A percentile compares a stretch with the other conserved stretches of the same genome.
These are phyloP conservation scores for Danionella dracula DNA, from an alignment of 2,797 vertebrate species.

Conservation along the genomic window DNA sequence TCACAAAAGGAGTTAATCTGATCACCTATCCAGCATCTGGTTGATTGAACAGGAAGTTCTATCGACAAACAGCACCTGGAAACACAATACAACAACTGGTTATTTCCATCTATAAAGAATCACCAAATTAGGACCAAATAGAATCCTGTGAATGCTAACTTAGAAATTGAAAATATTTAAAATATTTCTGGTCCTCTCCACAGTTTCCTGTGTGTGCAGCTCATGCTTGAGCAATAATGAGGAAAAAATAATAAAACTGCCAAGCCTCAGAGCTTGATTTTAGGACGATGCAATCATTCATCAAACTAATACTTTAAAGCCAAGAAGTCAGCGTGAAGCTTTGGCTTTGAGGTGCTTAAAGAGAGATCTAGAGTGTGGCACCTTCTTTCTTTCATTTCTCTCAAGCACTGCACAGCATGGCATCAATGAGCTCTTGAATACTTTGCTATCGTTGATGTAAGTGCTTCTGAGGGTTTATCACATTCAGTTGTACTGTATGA, in stretches of 20 bases:
- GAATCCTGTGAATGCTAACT: too few species aligned
- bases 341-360: constrained; percentile 36
- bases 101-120: too few species aligned
- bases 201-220: too few species aligned
- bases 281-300: not conserved
- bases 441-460: constrained; percentile 32
- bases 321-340: constrained; percentile 26
- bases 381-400: constrained; percentile 19
- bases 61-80: too few species aligned
- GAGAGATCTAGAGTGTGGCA: constrained; percentile 20
- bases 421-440: constrained; percentile 36
- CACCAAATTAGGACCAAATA: too few species aligned
- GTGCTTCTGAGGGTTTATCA: constrained; percentile 38
- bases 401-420: constrained; percentile 23
- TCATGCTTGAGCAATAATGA: not conserved
- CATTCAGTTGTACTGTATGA: constrained; percentile 26
- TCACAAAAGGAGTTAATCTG: too few species aligned
- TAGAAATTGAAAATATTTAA: too few species aligned
- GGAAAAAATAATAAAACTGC: not conserved
- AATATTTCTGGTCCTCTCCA: too few species aligned
- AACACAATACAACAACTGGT: too few species aligned
- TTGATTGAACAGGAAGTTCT: too few species aligned
- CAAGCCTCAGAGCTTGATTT: not conserved
- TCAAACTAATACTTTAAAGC: constrained; percentile 15
- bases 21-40: too few species aligned